Conservation (phyloP, 2,888 invertebrate genomes). For the Dicranocentrus wangi region DNA sequence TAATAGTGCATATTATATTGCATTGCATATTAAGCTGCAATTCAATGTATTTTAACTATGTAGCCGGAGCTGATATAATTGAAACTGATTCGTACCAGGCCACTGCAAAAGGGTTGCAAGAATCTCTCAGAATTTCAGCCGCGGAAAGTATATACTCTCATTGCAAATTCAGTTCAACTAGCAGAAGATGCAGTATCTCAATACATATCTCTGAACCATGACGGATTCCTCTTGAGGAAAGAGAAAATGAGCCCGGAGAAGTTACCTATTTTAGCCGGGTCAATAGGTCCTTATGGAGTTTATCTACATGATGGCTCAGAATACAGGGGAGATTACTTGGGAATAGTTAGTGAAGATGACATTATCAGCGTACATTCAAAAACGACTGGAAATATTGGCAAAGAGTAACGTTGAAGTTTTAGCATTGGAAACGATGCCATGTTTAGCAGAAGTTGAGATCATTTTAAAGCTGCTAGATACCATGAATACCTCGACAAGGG, state of each 20-base stretch:
- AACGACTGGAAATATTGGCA: slow-evolving; percentile 85
- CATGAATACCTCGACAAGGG: slow-evolving; percentile 82
- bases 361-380: slow-evolving; percentile 90
- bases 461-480: slow-evolving; percentile 86
- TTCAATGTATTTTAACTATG: too few species aligned
- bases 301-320: slow-evolving; percentile 93
- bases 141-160: slow-evolving; percentile 83
- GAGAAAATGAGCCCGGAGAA: slow-evolving; percentile 15
- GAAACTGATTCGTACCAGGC: slow-evolving; percentile 94
- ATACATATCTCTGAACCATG: slow-evolving; percentile 32
- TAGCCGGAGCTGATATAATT: slow-evolving; percentile 90
- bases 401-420: slow-evolving; percentile 88
- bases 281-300: slow-evolving; percentile 95
- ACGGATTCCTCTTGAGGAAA: not conserved
- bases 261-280: slow-evolving; percentile 85
- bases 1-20: too few species aligned
- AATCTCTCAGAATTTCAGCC: slow-evolving; percentile 81
- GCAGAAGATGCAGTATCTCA: slow-evolving; percentile 83
- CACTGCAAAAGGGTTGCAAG: slow-evolving; percentile 83
- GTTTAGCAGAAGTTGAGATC: slow-evolving; percentile 87
- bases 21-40: too few species aligned
- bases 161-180: slow-evolving; percentile 83
- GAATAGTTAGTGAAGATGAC: slow-evolving; percentile 80
- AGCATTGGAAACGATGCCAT: slow-evolving; percentile 94
- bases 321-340: slow-evolving; percentile 89